These are phyloP conservation scores for Drosophila bifasciata DNA, from an alignment of 1,140 invertebrate genomes.

Conservation along the genomic window DNA sequence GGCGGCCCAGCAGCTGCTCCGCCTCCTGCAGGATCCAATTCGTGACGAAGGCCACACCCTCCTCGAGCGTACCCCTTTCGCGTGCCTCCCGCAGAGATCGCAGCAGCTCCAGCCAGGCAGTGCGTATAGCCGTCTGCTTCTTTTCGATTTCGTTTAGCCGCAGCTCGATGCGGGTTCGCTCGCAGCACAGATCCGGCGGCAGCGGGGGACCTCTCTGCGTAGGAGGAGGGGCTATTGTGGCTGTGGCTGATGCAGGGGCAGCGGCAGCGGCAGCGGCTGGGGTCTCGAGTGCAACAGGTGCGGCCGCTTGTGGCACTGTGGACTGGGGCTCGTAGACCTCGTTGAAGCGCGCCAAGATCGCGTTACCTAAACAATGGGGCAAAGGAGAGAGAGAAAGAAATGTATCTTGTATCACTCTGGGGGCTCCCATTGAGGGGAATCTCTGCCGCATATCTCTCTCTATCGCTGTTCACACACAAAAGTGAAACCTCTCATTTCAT, in stretches of 20 bases:
- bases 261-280: constrained; percentile 13
- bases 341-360: constrained; percentile 79
- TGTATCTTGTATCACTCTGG: constrained; percentile 4
- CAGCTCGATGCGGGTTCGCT: constrained; percentile 86
- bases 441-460: too few species aligned
- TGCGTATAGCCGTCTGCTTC: constrained; percentile 87
- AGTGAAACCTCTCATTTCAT: constrained; percentile 48
- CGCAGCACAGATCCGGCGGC: constrained; percentile 87
- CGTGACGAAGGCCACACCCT: constrained; percentile 88
- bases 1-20: constrained; percentile 88
- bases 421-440: constrained; percentile 17
- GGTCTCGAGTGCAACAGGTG: constrained; percentile 48
- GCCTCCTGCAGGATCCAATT: constrained; percentile 91
- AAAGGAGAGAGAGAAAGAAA: constrained; percentile 33
- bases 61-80: constrained; percentile 87
- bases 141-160: constrained; percentile 86
- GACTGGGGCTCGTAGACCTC: constrained; percentile 74
- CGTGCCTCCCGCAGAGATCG: constrained; percentile 86
- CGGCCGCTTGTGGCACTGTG: constrained; percentile 43
- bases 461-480: constrained; percentile 29
- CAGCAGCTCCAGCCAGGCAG: constrained; percentile 87
- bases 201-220: constrained; percentile 52
- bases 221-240: constrained; percentile 1
- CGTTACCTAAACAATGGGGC: constrained; percentile 64
- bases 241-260: constrained; percentile 9